Percentiles rank a stretch among this genome's conserved stretches.
Evolutionary conservation across 1,140 invertebrate genomes (phyloP).

Genomic region (Papilio dardanus): DNA sequence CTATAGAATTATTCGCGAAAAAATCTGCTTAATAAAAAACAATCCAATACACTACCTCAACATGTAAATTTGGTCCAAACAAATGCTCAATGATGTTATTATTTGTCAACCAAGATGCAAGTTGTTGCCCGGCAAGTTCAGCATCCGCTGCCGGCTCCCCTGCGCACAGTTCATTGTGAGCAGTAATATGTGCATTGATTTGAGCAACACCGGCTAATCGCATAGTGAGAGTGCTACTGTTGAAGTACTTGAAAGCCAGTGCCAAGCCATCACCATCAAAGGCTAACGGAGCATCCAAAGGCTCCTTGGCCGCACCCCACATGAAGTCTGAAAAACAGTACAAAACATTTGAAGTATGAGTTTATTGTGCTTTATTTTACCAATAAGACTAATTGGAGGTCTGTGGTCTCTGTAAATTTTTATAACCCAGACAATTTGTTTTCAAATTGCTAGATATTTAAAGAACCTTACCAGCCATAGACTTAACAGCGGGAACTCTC

Average conservation of each 20-base stretch:
- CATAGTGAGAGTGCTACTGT: conserved; percentile 96
- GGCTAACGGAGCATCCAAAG: conserved; percentile 91
- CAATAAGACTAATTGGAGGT: conserved; percentile 1
- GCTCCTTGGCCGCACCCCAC: conserved; percentile 96
- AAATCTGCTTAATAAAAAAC: neutral
- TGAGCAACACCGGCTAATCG: conserved; percentile 94
- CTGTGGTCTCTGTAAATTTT: no score
- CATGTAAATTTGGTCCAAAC: conserved; percentile 97
- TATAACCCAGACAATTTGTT: no score
- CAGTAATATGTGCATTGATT: conserved; percentile 95
- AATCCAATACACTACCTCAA: conserved; percentile 86
- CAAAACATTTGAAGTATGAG: conserved; percentile 23
- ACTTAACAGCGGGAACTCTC: conserved; percentile 91
- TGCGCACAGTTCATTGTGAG: conserved; percentile 94
- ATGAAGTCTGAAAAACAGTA: conserved; percentile 88
- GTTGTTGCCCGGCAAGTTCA: conserved; percentile 91
- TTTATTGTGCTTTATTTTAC: neutral
- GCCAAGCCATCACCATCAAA: conserved; percentile 95
- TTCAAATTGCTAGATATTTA: conserved; percentile 24
- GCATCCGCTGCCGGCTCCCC: conserved; percentile 92
- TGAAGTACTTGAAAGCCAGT: conserved; percentile 97
- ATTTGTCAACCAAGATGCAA: conserved; percentile 94
- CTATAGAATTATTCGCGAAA: no score
- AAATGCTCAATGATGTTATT: conserved; percentile 97
- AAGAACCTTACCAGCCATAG: conserved; percentile 89